Evolutionary conservation across 2,113 vertebrate species (phyloP).

Genomic region (Lophius piscatorius): DNA sequence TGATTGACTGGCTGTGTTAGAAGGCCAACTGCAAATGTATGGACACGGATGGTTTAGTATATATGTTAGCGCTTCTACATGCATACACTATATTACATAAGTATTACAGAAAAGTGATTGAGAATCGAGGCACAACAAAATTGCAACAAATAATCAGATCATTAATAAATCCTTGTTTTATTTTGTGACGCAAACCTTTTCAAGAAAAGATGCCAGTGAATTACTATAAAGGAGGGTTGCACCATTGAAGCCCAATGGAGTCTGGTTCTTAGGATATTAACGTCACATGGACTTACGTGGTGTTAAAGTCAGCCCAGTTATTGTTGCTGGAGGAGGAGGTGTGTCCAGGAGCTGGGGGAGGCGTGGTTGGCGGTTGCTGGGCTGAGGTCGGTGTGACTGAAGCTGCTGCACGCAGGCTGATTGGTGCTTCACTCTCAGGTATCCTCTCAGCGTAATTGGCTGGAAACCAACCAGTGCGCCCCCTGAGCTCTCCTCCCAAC

Average conservation of each 20-base stretch:
- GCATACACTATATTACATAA: too few species aligned
- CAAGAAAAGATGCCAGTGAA: too few species aligned
- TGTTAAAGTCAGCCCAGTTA: slow-evolving; percentile 99
- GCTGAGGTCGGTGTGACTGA: slow-evolving; percentile 61
- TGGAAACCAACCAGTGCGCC: slow-evolving; percentile 97
- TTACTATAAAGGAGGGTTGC: too few species aligned
- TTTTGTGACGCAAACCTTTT: too few species aligned
- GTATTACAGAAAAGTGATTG: too few species aligned
- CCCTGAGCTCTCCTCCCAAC: slow-evolving; percentile 95
- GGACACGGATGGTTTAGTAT: neutral
- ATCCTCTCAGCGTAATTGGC: slow-evolving; percentile 97
- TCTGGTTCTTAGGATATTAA: neutral
- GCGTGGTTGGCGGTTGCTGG: slow-evolving; percentile 65
- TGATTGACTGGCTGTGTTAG: slow-evolving; percentile 82
- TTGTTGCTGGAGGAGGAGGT: slow-evolving; percentile 81
- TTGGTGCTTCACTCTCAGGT: slow-evolving; percentile 88
- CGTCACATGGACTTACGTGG: slow-evolving; percentile 85
- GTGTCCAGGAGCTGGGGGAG: slow-evolving; percentile 66
- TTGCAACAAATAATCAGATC: too few species aligned
- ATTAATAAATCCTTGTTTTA: too few species aligned
- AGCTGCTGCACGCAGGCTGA: slow-evolving; percentile 80
- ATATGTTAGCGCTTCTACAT: neutral
- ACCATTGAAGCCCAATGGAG: too few species aligned
- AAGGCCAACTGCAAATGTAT: slow-evolving; percentile 86
- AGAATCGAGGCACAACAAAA: too few species aligned